phyloP scores from a whole-genome alignment of 2,113 vertebrate genomes.

The Dicerorhinus sumatrensis region DNA sequence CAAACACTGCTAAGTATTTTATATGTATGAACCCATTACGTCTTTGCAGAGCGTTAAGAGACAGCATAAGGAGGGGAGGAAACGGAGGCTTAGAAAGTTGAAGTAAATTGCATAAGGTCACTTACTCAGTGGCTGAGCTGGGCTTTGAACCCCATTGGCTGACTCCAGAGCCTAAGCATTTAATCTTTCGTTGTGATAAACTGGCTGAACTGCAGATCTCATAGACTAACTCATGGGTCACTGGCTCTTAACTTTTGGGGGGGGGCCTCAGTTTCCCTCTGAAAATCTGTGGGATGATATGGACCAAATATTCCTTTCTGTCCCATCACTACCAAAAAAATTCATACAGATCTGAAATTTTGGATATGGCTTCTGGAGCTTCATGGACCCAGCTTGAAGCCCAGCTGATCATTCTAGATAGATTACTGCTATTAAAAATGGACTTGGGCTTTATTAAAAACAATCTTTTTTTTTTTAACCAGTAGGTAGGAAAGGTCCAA shows the following conservation, averaged over 20 bases:
- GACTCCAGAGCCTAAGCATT: background rate
- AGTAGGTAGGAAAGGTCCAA: background rate
- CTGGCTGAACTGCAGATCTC: background rate
- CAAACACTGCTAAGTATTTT: background rate
- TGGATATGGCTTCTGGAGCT: background rate
- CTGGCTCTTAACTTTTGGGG: background rate
- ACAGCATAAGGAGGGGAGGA: background rate
- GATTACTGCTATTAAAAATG: constrained; percentile 32
- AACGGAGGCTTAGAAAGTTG: background rate
- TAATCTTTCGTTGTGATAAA: constrained; percentile 38
- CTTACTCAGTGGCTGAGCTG: background rate
- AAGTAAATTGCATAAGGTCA: background rate
- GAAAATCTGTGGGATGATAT: constrained; percentile 12
- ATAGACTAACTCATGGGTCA: background rate
- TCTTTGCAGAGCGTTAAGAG: background rate
- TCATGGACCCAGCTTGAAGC: background rate
- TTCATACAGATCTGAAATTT: background rate
- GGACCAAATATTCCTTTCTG: background rate
- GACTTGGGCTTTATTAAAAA: background rate
- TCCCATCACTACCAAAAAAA: background rate
- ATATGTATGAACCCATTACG: background rate
- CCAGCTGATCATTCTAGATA: background rate
- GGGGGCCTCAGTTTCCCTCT: background rate
- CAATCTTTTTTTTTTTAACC: background rate
- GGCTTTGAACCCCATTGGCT: background rate